Conservation (phyloP, 2,797 vertebrate species). For the Esox masquinongy region DNA sequence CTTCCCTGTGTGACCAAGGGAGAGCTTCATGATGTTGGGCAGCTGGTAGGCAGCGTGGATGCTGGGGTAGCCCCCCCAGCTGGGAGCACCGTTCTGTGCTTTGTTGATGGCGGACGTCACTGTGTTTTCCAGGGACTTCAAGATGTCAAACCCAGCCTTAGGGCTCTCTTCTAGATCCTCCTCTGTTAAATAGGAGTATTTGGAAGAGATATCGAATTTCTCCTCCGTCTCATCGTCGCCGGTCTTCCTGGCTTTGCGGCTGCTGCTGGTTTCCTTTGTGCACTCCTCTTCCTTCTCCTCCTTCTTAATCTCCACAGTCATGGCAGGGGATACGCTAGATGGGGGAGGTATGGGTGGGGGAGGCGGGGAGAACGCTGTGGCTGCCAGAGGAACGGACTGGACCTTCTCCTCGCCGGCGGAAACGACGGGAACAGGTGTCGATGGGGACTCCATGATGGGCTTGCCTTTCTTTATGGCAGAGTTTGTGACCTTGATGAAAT, state of each 20-base stretch:
- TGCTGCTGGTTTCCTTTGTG: slow-evolving; percentile 70
- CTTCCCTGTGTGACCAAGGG: slow-evolving; percentile 89
- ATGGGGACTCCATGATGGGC: slow-evolving; percentile 86
- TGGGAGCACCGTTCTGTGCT: slow-evolving; percentile 97
- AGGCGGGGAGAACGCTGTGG: slow-evolving; percentile 93
- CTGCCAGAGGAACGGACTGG: slow-evolving; percentile 95
- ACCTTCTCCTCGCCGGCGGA: slow-evolving; percentile 87
- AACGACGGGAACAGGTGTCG: slow-evolving; percentile 73
- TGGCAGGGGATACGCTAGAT: slow-evolving; percentile 83
- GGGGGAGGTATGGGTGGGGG: slow-evolving; percentile 87
- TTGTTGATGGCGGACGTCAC: slow-evolving; percentile 98
- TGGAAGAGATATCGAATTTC: slow-evolving; percentile 94
- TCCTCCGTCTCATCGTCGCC: slow-evolving; percentile 84
- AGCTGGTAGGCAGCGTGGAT: slow-evolving; percentile 99
- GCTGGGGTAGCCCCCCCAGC: slow-evolving; percentile 98
- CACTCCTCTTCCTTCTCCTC: slow-evolving; percentile 91
- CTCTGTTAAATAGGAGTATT: slow-evolving; percentile 96
- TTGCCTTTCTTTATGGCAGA: slow-evolving; percentile 99
- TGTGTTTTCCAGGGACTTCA: slow-evolving; percentile 97
- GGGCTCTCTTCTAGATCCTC: slow-evolving; percentile 96
- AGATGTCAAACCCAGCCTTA: slow-evolving; percentile 95
- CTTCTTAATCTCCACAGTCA: slow-evolving; percentile 89
- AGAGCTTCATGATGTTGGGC: slow-evolving; percentile 98
- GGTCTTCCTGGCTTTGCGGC: slow-evolving; percentile 83
- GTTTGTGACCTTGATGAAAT: slow-evolving; percentile 99